Evolutionary conservation across 2,797 vertebrate species (phyloP), one percentile per base, ranked within the genome.

Genomic region (Xiphorhynchus erythropygius): DNA sequence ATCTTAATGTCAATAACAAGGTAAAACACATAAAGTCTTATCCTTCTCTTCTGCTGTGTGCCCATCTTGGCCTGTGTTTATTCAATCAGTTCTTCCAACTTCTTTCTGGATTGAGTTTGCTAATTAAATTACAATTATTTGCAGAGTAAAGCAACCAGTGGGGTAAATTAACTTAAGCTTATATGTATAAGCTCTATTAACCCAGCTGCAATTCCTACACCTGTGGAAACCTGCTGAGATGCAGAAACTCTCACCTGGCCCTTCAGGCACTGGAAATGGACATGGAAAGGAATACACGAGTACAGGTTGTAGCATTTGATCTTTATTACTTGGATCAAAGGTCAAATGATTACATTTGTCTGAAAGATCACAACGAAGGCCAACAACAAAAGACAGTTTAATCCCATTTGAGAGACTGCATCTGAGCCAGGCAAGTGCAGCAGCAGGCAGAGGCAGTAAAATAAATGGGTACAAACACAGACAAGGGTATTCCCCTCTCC

Each of bases 271-370:
- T 14, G 35, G 7, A 5, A 62, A 7, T 0, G 23, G 50, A 7
- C 57, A 44, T 0, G 0, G 42, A 69, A 89, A 86, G 60, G 64
- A 82, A 42, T 39, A 73, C 49, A 69, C 14, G 16, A 17, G 27
- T 47, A 44, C 64, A 50, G 0, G 0, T 13, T 32, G 53, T 22
- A 56, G 52, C 89, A 77, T 86, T 81, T 65, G 77, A 89, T 90
- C 84, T 97, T 97, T 97, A 97, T 96, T 97, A 67, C 63, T 39
- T 65, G 70, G 73, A 93, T 87, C 89, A 89, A 94, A 92, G 52
- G 76, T 79, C 91, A 93, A 82, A 83, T 24, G 33, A 73, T 76
- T 92, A 90, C 77, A 89, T 55, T 84, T 89, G 53, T 60, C 76
- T 75, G 86, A 91, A 93, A 71, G 68, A 74, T 74, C 77, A 94